Conservation (phyloP, 2,888 invertebrate species). For the Diloba caeruleocephala region DNA sequence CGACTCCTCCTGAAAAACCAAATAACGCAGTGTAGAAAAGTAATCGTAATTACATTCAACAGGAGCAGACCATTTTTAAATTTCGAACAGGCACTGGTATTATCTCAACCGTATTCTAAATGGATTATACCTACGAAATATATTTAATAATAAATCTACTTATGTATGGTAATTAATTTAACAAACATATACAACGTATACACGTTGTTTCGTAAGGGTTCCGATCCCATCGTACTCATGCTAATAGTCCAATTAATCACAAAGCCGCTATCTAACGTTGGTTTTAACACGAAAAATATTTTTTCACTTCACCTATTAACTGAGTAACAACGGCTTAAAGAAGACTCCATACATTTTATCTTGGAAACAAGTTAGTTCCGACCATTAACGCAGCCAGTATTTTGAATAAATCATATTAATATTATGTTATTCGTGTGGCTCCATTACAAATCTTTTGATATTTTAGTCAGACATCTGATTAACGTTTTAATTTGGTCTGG, state of each 20-base stretch:
- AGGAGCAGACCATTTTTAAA: too few relatives aligned
- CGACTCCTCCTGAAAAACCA: too few relatives aligned
- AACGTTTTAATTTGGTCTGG: conserved; percentile 7
- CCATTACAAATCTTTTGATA: conserved; percentile 37
- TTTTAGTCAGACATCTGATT: conserved; percentile 33
- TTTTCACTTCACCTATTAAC: conserved; percentile 41
- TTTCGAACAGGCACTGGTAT: too few relatives aligned
- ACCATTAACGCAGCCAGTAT: conserved; percentile 53
- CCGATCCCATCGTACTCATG: conserved; percentile 25
- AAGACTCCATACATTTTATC: conserved; percentile 51
- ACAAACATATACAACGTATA: conserved; percentile 11
- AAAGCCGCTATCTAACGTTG: conserved; percentile 26
- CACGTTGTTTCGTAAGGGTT: conserved; percentile 10
- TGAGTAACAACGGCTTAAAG: conserved; percentile 39
- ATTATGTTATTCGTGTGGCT: conserved; percentile 45
- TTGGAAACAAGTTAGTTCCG: conserved; percentile 54
- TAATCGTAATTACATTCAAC: too few relatives aligned
- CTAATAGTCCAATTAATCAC: conserved; percentile 55
- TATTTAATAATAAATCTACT: background rate
- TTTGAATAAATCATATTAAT: conserved; percentile 64
- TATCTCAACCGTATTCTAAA: background rate
- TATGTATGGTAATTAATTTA: conserved; percentile 17
- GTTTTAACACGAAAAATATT: conserved; percentile 39
- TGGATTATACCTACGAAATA: background rate
- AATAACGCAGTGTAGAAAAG: too few relatives aligned